These are phyloP conservation scores for Austrofundulus limnaeus DNA, from an alignment of 2,113 vertebrate species.

Conservation along the genomic window DNA sequence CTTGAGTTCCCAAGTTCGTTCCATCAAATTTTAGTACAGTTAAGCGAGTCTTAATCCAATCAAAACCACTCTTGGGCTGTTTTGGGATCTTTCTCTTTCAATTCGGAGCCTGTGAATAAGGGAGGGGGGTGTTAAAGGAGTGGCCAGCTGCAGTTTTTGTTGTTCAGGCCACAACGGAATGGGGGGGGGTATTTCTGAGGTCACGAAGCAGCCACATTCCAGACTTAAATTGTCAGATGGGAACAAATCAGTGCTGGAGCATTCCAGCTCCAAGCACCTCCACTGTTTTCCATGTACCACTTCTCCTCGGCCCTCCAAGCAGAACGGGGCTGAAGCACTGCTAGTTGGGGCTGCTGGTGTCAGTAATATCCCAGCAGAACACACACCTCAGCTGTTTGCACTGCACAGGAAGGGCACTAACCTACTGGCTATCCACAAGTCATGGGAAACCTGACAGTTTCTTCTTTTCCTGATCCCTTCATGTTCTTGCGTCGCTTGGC, in stretches of 20 bases:
- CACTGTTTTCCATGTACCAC: conserved; percentile 31
- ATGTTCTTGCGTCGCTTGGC: conserved; percentile 47
- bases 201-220: conserved; percentile 71
- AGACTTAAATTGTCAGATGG: conserved; percentile 43
- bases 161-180: conserved; percentile 54
- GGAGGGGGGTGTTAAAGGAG: conserved; percentile 40
- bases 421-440: conserved; percentile 17
- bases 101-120: conserved; percentile 37
- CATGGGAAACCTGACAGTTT: conserved; percentile 34
- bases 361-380: conserved; percentile 17
- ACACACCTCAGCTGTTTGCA: not conserved
- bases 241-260: conserved; percentile 22
- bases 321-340: conserved; percentile 38
- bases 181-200: conserved; percentile 58
- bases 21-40: conserved; percentile 62
- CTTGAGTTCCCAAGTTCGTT: conserved; percentile 62
- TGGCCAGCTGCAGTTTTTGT: conserved; percentile 60
- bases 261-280: conserved; percentile 37
- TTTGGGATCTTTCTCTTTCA: conserved; percentile 44
- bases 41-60: conserved; percentile 74
- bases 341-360: conserved; percentile 52
- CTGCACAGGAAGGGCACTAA: too few species aligned
- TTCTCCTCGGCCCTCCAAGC: conserved; percentile 23
- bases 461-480: conserved; percentile 14
- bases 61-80: conserved; percentile 53